Conservation (phyloP, 2,113 vertebrate species). For the Saguinus imperator region DNA sequence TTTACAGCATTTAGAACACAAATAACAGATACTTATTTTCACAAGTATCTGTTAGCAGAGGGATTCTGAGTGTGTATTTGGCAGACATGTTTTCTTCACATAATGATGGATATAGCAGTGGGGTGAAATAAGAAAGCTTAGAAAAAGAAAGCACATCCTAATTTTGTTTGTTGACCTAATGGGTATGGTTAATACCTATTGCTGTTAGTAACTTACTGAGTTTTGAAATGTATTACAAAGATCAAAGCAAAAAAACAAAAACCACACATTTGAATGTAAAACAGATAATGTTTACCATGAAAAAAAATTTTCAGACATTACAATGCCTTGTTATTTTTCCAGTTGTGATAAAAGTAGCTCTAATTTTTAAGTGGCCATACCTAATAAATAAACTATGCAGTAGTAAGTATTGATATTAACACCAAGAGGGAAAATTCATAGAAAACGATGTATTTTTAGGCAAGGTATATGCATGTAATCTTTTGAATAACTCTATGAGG, state of each 20-base stretch:
- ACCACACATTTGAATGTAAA: neutral
- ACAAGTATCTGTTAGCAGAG: constrained; percentile 60
- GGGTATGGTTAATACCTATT: neutral
- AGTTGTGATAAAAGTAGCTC: neutral
- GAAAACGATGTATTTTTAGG: neutral
- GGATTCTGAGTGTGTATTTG: constrained; percentile 73
- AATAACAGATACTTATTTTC: constrained; percentile 47
- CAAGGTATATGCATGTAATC: neutral
- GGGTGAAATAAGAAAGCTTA: constrained; percentile 29
- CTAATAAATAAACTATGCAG: neutral
- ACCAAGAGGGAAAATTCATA: neutral
- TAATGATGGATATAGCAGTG: constrained; percentile 33
- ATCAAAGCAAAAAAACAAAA: neutral
- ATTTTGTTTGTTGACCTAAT: neutral
- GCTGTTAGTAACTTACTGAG: neutral
- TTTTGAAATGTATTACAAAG: constrained; percentile 28
- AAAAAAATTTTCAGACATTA: neutral
- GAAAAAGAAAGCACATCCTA: neutral
- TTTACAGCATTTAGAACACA: constrained; percentile 37
- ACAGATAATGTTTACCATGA: neutral
- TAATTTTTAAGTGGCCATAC: neutral
- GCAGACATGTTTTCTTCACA: constrained; percentile 54
- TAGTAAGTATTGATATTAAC: neutral
- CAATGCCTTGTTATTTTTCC: neutral
- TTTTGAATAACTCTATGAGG: neutral